A percentile compares a stretch with the other conserved stretches of the same genome.
Evolutionary conservation across 2,888 invertebrate genomes (phyloP).

Genomic region (Heterodera filipjevi): DNA sequence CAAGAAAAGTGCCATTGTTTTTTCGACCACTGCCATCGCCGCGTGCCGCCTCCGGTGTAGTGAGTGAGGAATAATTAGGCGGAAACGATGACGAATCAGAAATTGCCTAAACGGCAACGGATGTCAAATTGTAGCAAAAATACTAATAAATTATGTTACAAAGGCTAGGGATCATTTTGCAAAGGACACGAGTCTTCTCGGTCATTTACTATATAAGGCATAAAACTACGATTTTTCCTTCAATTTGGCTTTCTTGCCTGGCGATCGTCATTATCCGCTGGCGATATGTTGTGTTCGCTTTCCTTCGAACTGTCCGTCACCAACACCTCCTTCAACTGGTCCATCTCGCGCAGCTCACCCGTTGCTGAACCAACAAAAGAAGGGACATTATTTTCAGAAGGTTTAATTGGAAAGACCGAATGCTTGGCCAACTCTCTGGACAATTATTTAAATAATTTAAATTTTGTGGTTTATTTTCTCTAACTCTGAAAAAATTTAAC

Average conservation of each 20-base stretch:
- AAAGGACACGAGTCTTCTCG: too few relatives aligned
- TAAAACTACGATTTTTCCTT: too few relatives aligned
- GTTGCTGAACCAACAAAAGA: conserved; percentile 13
- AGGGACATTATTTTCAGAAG: neutral
- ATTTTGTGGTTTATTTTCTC: too few relatives aligned
- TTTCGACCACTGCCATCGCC: neutral
- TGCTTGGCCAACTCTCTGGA: too few relatives aligned
- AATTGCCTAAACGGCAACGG: neutral
- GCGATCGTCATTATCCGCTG: neutral
- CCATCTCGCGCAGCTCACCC: conserved; percentile 13
- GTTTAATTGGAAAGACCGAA: too few relatives aligned
- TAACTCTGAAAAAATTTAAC: too few relatives aligned
- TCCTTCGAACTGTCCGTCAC: conserved; percentile 19
- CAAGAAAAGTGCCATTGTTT: conserved; percentile 12
- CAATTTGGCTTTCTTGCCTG: neutral
- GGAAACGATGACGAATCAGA: neutral
- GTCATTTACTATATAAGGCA: too few relatives aligned
- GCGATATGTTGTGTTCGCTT: neutral
- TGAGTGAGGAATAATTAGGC: neutral
- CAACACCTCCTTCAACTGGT: conserved; percentile 16
- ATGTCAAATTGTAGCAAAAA: too few relatives aligned
- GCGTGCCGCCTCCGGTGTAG: conserved; percentile 19
- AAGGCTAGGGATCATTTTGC: too few relatives aligned
- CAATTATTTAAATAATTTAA: too few relatives aligned
- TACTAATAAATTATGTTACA: too few relatives aligned